Evolutionary conservation across 1,140 invertebrate species (phyloP), one percentile per base, ranked within the genome.

Genomic region (Drosophila navojoa): DNA sequence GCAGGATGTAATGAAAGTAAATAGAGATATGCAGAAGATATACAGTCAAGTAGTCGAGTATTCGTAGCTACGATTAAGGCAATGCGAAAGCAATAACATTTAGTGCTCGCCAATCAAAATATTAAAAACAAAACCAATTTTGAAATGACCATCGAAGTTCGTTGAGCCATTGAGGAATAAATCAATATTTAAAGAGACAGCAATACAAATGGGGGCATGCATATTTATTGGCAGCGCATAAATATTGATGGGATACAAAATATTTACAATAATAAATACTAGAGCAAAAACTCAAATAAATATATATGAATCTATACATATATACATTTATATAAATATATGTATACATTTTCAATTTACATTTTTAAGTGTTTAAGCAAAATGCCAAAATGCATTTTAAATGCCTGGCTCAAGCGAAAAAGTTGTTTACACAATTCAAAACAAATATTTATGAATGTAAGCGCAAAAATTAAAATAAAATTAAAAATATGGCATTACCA

Each of bases 311-410:
- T n/a, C n/a, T 1, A 42, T 13, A 53, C 6, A 40, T 52, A 27
- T 42, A 22, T 40, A 45, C 35, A 47, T 22, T 38, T 61, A 15
- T 10, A 54, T 29, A 32, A 5, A 42, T 13, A 53, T 9, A 13
- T 11, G 16, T 32, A 62, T 40, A 49, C 62, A 67, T 74, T 86
- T 76, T 76, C 71, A 82, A 86, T 86, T 82, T 86, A 73, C 76
- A 86, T 79, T 76, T 75, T 73, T 81, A 87, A 87, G 82, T 81
- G 76, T 87, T 87, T 81, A 79, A 86, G 79, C 71, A 72, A 71
- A 87, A 86, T 63, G 82, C 78, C 71, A 79, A 86, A 71, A 82
- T 69, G 81, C 81, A 84, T 84, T 86, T 77, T 52, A 84, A 84
- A 84, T 84, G 80, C 77, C 63, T 63, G 81, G 76, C 74, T 42